Percentiles rank a stretch among this genome's conserved stretches.
Conservation (phyloP, 2,888 invertebrate genomes). For the Diplazon laetatorius region DNA sequence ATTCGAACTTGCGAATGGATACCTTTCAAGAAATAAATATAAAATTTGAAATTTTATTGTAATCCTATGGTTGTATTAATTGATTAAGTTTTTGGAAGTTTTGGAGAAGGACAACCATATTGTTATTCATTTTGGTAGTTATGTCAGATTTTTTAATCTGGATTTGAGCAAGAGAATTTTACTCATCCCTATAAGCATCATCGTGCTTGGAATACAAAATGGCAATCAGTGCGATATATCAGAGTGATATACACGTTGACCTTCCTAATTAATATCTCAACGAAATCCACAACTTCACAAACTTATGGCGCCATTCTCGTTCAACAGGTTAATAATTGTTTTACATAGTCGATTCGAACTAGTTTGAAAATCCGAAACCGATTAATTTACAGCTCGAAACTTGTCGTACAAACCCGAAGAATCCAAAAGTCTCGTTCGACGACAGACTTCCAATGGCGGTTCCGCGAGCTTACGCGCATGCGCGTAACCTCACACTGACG, state of each 20-base stretch:
- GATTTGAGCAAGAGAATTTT: too few relatives aligned
- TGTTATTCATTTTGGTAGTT: too few relatives aligned
- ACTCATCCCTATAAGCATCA: too few relatives aligned
- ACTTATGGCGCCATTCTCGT: background rate
- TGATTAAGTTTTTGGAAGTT: too few relatives aligned
- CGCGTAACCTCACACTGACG: background rate
- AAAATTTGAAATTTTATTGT: too few relatives aligned
- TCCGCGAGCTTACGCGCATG: background rate
- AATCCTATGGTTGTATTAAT: too few relatives aligned
- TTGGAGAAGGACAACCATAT: too few relatives aligned
- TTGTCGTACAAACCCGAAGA: background rate
- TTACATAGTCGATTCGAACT: conserved; percentile 5
- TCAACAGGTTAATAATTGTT: background rate
- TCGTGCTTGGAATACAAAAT: too few relatives aligned
- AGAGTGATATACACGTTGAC: background rate
- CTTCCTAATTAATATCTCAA: conserved; percentile 12
- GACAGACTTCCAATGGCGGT: background rate
- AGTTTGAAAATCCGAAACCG: background rate
- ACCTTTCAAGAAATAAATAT: too few relatives aligned
- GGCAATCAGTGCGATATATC: background rate
- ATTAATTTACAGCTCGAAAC: background rate
- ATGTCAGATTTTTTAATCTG: too few relatives aligned
- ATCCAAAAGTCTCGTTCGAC: background rate
- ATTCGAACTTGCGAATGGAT: too few relatives aligned
- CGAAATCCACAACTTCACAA: background rate